Conservation (phyloP, 1,140 invertebrate genomes). For the Zaprionus africanus region DNA sequence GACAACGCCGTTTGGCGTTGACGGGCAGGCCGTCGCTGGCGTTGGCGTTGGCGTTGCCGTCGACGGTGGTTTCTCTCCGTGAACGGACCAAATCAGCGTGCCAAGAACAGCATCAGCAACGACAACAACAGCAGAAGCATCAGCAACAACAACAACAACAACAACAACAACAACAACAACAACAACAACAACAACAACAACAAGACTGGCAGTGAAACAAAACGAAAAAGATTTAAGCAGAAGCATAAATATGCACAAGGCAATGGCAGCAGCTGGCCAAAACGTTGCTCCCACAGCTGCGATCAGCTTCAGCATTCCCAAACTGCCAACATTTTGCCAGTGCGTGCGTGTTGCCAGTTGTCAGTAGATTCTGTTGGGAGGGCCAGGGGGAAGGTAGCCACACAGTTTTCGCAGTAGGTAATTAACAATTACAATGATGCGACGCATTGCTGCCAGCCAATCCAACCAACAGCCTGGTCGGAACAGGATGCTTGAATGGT, state of each 20-base stretch:
- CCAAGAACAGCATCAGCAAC: constrained; percentile 46
- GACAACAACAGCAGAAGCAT: constrained; percentile 15
- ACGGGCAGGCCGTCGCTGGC: constrained; percentile 44
- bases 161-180: constrained; percentile 12
- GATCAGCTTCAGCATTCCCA: constrained; percentile 17
- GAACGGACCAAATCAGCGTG: constrained; percentile 70
- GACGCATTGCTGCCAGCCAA: constrained; percentile 42
- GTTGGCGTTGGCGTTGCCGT: constrained; percentile 48
- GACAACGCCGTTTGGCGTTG: constrained; percentile 73
- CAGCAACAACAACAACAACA: constrained; percentile 6
- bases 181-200: constrained; percentile 17
- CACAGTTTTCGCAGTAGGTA: constrained; percentile 72
- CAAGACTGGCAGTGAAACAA: constrained; percentile 24
- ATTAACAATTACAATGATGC: constrained; percentile 81
- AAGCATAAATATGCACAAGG: constrained; percentile 73
- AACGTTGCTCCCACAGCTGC: constrained; percentile 44
- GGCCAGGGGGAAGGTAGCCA: neutral
- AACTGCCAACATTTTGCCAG: constrained; percentile 7
- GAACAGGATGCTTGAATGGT: constrained; percentile 61
- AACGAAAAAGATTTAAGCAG: constrained; percentile 42
- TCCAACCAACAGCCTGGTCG: constrained; percentile 31
- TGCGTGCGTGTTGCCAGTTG: constrained; percentile 53
- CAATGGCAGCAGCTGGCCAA: constrained; percentile 60
- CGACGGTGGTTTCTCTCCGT: constrained; percentile 52
- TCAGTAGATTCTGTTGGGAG: constrained; percentile 11